Evolutionary conservation across 2,888 invertebrate genomes (phyloP), one percentile per base, ranked within the genome.

Genomic region (Polymixis flavicincta): DNA sequence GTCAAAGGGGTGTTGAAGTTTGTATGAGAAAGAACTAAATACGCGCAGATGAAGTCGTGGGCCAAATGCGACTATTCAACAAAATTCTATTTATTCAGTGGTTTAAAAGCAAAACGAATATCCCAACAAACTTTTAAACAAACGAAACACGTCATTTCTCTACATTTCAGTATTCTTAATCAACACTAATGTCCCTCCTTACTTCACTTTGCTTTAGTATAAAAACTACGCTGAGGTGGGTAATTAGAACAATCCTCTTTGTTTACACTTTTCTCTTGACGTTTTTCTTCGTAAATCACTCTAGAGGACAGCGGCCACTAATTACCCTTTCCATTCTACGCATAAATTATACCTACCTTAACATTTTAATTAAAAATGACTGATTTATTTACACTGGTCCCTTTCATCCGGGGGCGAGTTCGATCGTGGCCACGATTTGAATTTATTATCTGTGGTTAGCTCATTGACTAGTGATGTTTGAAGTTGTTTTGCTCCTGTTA

Each of bases 341-440:
- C 82, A 82, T 88, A 89, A 91, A 89, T 90, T 88, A 87, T 76
- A 82, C 82, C 55, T 73, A 54, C 71, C 79, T 77, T 80, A 76
- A 85, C 79, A 65, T 11, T 91, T 90, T 91, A 92, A 92, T 92
- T 91, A 90, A 89, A 90, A 90, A 89, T 91, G 85, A 89, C 84
- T 90, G 90, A 92, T 91, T 90, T 90, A 91, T 91, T 87, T 88
- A 79, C 25, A 67, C 67, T 80, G 76, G 68, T 63, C 82, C 78
- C 82, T 86, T 80, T 83, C 71, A 80, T 79, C 76, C 32, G 17
- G 59, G 59, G n/a, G 4, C 11, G 45, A n/a, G 32, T 60, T 72
- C 14, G 42, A 9, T 37, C 4, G n/a, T 52, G 7, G 7, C 13
- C 52, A n/a, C 45, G n/a, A 25, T 76, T 57, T 52, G 50, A 77